Evolutionary conservation across 2,888 invertebrate genomes (phyloP).

Genomic region (Chaetogeoica ovagalla): DNA sequence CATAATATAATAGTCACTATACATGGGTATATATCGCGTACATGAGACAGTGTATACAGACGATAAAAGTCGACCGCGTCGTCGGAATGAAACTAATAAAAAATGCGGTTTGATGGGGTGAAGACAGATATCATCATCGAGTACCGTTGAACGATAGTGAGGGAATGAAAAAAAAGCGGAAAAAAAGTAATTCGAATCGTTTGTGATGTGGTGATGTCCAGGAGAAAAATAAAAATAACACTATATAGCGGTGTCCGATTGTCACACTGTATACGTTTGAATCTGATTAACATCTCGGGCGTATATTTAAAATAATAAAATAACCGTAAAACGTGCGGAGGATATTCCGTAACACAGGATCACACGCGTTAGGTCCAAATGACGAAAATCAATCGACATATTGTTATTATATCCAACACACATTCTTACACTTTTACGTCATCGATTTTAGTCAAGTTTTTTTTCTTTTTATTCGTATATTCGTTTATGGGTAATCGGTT

Average conservation of each 20-base stretch:
- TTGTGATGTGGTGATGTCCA: conserved; percentile 6
- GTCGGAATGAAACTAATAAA: conserved; percentile 34
- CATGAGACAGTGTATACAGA: neutral
- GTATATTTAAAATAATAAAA: conserved; percentile 1
- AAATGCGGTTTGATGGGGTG: conserved; percentile 39
- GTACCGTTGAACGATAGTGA: neutral
- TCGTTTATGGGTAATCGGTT: neutral
- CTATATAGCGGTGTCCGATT: neutral
- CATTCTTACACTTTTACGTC: conserved; percentile 2
- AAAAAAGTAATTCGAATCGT: conserved; percentile 4
- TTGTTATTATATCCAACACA: neutral
- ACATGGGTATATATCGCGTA: neutral
- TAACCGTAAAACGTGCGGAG: neutral
- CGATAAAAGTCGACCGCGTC: conserved; percentile 30
- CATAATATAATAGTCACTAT: conserved; percentile 2
- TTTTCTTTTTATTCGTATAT: neutral
- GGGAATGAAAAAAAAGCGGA: too few species aligned
- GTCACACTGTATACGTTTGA: neutral
- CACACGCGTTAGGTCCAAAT: too few species aligned
- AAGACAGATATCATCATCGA: conserved; percentile 31
- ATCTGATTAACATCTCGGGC: conserved; percentile 7
- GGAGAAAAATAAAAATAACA: neutral
- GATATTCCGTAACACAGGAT: too few species aligned
- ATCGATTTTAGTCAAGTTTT: neutral
- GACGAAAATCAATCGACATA: neutral